Evolutionary conservation across 2,113 vertebrate genomes (phyloP).

Genomic region (Pristiophorus japonicus): DNA sequence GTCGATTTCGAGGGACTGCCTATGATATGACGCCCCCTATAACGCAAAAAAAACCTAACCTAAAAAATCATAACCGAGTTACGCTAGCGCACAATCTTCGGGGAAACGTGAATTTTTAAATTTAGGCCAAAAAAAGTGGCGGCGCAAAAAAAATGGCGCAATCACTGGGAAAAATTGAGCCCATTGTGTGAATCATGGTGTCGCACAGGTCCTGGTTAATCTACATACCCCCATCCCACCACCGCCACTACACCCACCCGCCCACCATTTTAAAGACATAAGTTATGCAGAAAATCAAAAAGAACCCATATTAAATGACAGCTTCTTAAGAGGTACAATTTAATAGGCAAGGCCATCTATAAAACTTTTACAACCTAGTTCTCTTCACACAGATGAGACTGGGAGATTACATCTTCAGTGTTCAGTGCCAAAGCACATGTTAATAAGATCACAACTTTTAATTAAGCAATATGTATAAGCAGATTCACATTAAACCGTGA

Average conservation of each 20-base stretch:
- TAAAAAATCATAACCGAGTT: too few species aligned
- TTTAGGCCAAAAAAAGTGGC: too few species aligned
- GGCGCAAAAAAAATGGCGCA: too few species aligned
- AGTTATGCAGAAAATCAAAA: too few species aligned
- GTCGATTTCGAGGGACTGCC: too few species aligned
- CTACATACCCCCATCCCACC: background rate
- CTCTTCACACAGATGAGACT: constrained; percentile 59
- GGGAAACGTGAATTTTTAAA: too few species aligned
- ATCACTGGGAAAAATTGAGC: too few species aligned
- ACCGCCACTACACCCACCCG: too few species aligned
- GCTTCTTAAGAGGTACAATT: constrained; percentile 84
- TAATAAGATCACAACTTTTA: constrained; percentile 99
- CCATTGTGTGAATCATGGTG: background rate
- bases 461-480: constrained; percentile 99
- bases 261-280: constrained; percentile 2
- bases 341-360: constrained; percentile 89
- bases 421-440: constrained; percentile 91
- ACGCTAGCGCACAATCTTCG: too few species aligned
- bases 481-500: constrained; percentile 96
- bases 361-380: constrained; percentile 93
- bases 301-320: constrained; percentile 58
- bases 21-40: too few species aligned
- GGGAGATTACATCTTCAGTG: constrained; percentile 71
- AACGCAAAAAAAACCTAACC: too few species aligned
- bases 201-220: background rate